Base-by-base conservation (phyloP, 2,113 vertebrate species). In the Aix galericulata region DNA sequence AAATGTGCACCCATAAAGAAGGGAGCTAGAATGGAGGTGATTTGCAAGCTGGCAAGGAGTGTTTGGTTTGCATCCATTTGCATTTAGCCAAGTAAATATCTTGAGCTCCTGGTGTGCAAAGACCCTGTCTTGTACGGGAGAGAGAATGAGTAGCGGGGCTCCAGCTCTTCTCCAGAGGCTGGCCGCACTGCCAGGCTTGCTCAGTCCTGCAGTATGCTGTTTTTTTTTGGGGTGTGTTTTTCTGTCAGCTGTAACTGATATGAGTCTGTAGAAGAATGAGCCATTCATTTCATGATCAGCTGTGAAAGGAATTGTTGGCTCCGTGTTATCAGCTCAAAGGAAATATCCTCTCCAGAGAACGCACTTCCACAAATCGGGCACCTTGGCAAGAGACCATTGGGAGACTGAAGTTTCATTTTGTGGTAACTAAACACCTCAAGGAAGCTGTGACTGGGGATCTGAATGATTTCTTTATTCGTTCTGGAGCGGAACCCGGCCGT, bases 221-320 rank as follows among this genome's bases (percentile, higher is more conserved):
- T 84, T 92, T n/a, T 56, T 86, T 88, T 72, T 36, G 36, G 79
- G 58, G 58, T 79, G 79, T 76, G 66, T 62, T 91, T 76, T 2
- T 0, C 58, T 93, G 66, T 40, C 74, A 56, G 67, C 44, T 87
- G 62, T 69, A 92, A 84, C n/a, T 52, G 81, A 87, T 53, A 79
- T 0, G 3, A 84, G 53, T 44, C 66, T 50, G 40, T 40, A 62
- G 73, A 95, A 91, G 44, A 96, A 87, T 69, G 62, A 4, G 0
- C 48, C 21, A 1, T 84, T 96, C 86, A 89, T 92, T 88, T 69
- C 16, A 2, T 62, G 73, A 58, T 88, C 38, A 64, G 0, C 75
- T 95, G 82, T 95, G 74, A 89, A 94, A 86, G 86, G 53, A 91
- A 68, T 68, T 69, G 50, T 79, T 94, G 92, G 58, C 80, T 89